Evolutionary conservation across 2,888 invertebrate species (phyloP).

Genomic region (Celastrina argiolus): DNA sequence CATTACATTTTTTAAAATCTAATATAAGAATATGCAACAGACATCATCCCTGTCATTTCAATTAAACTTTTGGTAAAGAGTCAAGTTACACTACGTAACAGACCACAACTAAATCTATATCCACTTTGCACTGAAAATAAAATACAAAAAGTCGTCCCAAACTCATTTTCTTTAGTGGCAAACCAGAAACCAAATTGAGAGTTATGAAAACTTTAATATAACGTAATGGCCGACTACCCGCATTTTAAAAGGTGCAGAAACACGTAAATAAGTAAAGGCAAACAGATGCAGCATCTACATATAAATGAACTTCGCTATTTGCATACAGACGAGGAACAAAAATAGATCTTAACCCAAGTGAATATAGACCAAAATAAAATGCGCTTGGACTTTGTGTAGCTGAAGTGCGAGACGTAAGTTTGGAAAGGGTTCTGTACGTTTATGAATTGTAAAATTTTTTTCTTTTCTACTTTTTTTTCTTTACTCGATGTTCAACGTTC

Average conservation of each 20-base stretch:
- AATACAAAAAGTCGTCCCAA: neutral
- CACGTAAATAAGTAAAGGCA: slow-evolving; percentile 51
- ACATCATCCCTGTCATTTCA: too few relatives aligned
- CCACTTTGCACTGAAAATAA: neutral
- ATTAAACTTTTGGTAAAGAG: too few relatives aligned
- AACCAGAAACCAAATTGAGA: neutral
- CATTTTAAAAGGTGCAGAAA: slow-evolving; percentile 37
- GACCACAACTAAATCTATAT: too few relatives aligned
- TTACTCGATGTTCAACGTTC: too few relatives aligned
- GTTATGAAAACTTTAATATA: slow-evolving; percentile 21
- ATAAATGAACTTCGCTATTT: slow-evolving; percentile 60
- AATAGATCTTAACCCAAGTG: slow-evolving; percentile 16
- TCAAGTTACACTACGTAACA: too few relatives aligned
- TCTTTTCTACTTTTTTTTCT: too few relatives aligned
- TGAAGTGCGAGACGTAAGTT: neutral
- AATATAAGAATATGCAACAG: too few relatives aligned
- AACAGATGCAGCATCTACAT: slow-evolving; percentile 71
- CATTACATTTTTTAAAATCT: too few relatives aligned
- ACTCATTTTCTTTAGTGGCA: neutral
- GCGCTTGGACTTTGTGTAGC: neutral
- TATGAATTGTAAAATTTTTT: neutral
- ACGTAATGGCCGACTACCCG: slow-evolving; percentile 12
- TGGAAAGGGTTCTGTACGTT: neutral
- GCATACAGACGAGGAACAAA: slow-evolving; percentile 23
- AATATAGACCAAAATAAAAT: slow-evolving; percentile 20